Base-by-base conservation (phyloP, 2,888 invertebrate genomes). In the Autographa gamma region DNA sequence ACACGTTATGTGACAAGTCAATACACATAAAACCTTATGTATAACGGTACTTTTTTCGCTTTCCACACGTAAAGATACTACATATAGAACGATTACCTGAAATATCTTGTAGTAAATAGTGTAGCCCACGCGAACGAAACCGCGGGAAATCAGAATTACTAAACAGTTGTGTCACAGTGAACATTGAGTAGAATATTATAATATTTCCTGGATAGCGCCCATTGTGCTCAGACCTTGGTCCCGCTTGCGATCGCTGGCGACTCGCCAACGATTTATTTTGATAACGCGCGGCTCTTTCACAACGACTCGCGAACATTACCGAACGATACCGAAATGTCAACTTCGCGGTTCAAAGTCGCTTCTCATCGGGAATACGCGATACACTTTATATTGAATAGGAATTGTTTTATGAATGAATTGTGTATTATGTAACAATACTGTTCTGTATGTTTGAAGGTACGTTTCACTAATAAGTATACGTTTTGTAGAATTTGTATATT, bases 211-310 rank as follows among this genome's bases (percentile, higher is more conserved):
- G 63, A 76, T 48, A 77, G 14, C 38, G 58, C 63, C 16, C 8
- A 41, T 38, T 61, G 66, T 68, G 43, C 58, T 41, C 64, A 72
- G 85, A 87, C 89, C 90, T 90, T 90, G 89, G 82, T 80, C 66
- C 64, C 60, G 54, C 80, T 79, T 83, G 81, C 76, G 79, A 78
- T 71, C 68, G 68, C 76, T 91, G 91, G 91, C 91, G 69, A 7
- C 16, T 18, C 59, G 81, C 89, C 90, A 89, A 68, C 52, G 73
- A 82, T 83, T 85, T 90, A 90, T 89, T 89, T 89, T 77, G 80
- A 88, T 80, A 69, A 58, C 79, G 72, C 85, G 77, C 83, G 81
- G 78, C 79, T 82, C 87, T 88, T 86, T 86, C 87, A 84, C 88
- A 88, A 88, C 71, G 71, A 61, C 62, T 58, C 63, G 67, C 75